phyloP scores from a whole-genome alignment of 2,797 vertebrate genomes.

The Epinephelus malabaricus region DNA sequence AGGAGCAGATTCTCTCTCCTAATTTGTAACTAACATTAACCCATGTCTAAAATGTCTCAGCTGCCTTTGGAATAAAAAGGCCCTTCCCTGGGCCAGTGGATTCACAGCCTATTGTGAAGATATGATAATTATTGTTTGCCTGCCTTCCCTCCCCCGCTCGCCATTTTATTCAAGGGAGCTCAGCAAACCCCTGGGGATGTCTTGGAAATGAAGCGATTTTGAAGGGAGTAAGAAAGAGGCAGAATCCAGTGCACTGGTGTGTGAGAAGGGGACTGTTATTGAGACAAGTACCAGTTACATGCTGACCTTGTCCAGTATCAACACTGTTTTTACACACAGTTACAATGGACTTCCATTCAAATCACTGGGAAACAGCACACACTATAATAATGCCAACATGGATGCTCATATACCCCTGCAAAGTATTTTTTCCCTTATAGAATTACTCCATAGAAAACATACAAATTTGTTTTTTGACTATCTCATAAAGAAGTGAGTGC shows the following conservation, averaged over 20 bases:
- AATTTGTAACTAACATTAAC: constrained; percentile 75
- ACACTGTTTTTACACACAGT: constrained; percentile 74
- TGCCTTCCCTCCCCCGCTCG: constrained; percentile 82
- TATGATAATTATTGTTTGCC: constrained; percentile 90
- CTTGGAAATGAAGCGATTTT: constrained; percentile 85
- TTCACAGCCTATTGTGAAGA: constrained; percentile 86
- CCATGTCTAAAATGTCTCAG: constrained; percentile 72
- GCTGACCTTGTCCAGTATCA: constrained; percentile 77
- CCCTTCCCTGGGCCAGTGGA: constrained; percentile 75
- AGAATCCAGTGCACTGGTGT: constrained; percentile 81
- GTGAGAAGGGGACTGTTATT: constrained; percentile 81
- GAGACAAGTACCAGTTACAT: constrained; percentile 85
- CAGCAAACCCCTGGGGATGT: constrained; percentile 82
- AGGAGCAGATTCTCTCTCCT: constrained; percentile 65
- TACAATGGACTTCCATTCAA: constrained; percentile 74
- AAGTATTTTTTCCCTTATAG: constrained; percentile 31
- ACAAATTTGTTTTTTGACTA: constrained; percentile 47
- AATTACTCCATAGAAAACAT: constrained; percentile 63
- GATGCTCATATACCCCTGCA: constrained; percentile 50
- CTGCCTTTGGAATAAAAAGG: constrained; percentile 60
- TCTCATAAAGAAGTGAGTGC: constrained; percentile 55
- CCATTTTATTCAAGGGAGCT: constrained; percentile 83
- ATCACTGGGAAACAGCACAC: constrained; percentile 69
- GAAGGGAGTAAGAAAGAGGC: constrained; percentile 81
- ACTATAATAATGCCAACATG: constrained; percentile 63